Conservation (phyloP, 2,888 invertebrate species). For the Pseudolycoriella hygida region DNA sequence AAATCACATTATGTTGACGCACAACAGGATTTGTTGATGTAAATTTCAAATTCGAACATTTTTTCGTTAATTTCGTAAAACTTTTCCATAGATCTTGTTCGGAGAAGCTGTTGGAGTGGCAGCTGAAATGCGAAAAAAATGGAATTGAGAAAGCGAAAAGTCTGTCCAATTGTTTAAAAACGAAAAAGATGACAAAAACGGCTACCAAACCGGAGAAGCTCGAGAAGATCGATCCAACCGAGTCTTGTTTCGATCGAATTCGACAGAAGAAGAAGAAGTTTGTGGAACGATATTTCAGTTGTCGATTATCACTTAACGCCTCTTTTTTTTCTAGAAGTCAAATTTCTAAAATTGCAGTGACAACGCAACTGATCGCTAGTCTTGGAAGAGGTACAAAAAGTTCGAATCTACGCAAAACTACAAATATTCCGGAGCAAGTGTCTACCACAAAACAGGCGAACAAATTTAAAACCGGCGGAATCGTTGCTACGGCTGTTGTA, state of each 20-base stretch:
- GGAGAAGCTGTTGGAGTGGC: constrained; percentile 36
- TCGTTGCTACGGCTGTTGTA: constrained; percentile 36
- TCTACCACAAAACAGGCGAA: constrained; percentile 19
- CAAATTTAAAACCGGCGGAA: constrained; percentile 40
- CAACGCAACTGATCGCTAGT: constrained; percentile 18
- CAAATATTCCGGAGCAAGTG: constrained; percentile 8
- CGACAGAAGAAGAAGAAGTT: not conserved
- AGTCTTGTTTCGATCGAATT: too few relatives aligned
- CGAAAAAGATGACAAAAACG: not conserved
- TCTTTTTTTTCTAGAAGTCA: constrained; percentile 13
- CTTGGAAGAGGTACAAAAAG: constrained; percentile 14
- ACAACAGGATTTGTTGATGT: constrained; percentile 40
- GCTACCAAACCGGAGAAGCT: not conserved
- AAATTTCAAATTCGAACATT: constrained; percentile 12
- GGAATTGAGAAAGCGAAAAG: not conserved
- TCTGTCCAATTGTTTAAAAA: not conserved
- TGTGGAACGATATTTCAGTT: too few relatives aligned
- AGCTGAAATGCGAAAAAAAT: constrained; percentile 13
- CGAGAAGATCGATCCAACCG: not conserved
- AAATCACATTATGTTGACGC: constrained; percentile 30
- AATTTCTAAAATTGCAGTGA: constrained; percentile 19
- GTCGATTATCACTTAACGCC: too few relatives aligned
- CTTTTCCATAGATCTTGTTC: constrained; percentile 43
- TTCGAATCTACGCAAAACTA: not conserved
- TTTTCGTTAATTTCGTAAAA: too few relatives aligned